Base-by-base conservation (phyloP, 2,888 invertebrate genomes). In the Hypselothyrea guttata region DNA sequence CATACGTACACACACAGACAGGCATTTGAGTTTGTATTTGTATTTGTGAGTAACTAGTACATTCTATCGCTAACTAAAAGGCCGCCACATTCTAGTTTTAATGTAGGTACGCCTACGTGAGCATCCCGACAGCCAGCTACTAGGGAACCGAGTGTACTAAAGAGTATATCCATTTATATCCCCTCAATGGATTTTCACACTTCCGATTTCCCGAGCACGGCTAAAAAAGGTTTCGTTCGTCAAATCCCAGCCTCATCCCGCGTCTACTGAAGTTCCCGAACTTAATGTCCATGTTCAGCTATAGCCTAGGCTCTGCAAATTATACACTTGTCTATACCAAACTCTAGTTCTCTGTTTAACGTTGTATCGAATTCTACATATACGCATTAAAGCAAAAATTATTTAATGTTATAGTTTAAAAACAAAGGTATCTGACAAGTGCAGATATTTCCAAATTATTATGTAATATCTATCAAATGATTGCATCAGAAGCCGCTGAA, bases 301-400 rank as follows among this genome's bases (percentile, higher is more conserved):
- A 52, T 11, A 61, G 61, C 56, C 54, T 13, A 44, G 38, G 27
- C 53, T 31, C 35, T 12, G 22, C 22, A 22, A 22, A 22, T 22
- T 22, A 30, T 31, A 22, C 33, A 9, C 22, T 35, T 46, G 35
- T 49, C 55, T 38, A 66, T 69, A 53, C 59, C 67, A 61, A 63
- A 60, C 55, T 58, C 40, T 72, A 66, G 73, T 75, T 73, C 71
- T 78, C 71, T 81, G 78, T 79, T 79, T 57, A 75, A 79, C 81
- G 78, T 79, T 79, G 78, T 78, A 81, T 59, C 58, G 61, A 78
- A 81, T 75, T 75, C 51, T 58, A 67, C 66, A 66, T 69, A 63
- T 54, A 72, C 58, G 53, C 13, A 31, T 11, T 28, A 38, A 18
- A 38, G 18, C 5, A 16, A 47, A 34, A 59, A 56, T 57, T 69